Conservation (phyloP, 2,888 invertebrate species). For the Lacanobia wlatinum region DNA sequence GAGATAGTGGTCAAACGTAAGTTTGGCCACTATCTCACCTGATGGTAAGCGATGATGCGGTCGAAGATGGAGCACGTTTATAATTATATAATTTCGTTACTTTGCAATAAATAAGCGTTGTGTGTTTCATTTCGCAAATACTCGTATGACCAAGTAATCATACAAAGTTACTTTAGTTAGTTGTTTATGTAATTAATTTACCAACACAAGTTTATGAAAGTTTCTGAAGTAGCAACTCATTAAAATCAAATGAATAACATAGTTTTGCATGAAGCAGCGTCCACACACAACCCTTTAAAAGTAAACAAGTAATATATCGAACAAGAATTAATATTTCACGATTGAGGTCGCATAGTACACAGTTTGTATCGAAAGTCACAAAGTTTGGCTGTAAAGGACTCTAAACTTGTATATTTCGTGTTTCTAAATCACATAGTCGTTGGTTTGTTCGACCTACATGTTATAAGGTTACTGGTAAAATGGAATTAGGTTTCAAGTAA, state of each 20-base stretch:
- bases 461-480: slow-evolving; percentile 2
- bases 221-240: neutral
- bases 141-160: too few relatives aligned
- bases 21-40: too few relatives aligned
- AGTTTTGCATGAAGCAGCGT: neutral
- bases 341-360: slow-evolving; percentile 33
- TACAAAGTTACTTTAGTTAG: too few relatives aligned
- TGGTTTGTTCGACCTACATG: slow-evolving; percentile 24
- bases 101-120: too few relatives aligned
- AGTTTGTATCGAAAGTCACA: slow-evolving; percentile 34
- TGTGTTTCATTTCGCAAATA: too few relatives aligned
- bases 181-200: too few relatives aligned
- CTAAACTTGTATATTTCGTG: slow-evolving; percentile 37
- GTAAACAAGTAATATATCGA: slow-evolving; percentile 49
- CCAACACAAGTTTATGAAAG: neutral
- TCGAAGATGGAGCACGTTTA: too few relatives aligned
- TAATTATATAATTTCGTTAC: too few relatives aligned
- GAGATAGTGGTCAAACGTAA: too few relatives aligned
- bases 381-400: slow-evolving; percentile 42
- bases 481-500: slow-evolving; percentile 17
- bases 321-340: slow-evolving; percentile 48
- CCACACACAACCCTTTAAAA: neutral
- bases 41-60: too few relatives aligned
- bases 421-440: slow-evolving; percentile 34
- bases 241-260: neutral